phyloP scores from a whole-genome alignment of 2,888 invertebrate genomes.

The Eucera pruinosa region DNA sequence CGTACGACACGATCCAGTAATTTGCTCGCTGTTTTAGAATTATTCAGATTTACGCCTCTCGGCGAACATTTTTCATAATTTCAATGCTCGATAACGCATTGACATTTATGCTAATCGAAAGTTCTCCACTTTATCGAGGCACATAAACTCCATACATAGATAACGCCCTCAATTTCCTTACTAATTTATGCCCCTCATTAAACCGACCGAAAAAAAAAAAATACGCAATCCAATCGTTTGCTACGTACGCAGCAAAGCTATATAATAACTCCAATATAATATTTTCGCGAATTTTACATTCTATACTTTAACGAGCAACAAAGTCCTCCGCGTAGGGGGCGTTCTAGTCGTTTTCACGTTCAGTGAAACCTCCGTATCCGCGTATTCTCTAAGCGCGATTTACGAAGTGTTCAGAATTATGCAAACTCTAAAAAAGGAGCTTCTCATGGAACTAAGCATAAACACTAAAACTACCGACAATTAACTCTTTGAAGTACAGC shows the following conservation, averaged over 20 bases:
- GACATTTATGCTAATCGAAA: conserved; percentile 19
- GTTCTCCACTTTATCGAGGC: not conserved
- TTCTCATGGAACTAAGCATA: too few relatives aligned
- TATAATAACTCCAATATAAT: not conserved
- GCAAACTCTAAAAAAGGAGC: too few relatives aligned
- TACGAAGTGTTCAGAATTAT: too few relatives aligned
- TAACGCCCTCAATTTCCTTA: conserved; percentile 4
- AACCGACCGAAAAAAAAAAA: not conserved
- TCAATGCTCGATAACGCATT: not conserved
- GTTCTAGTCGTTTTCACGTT: not conserved
- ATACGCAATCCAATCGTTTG: not conserved
- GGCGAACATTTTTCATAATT: not conserved
- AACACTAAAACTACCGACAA: too few relatives aligned
- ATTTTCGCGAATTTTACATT: not conserved
- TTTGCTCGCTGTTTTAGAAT: not conserved
- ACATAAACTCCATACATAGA: not conserved
- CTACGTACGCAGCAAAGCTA: not conserved
- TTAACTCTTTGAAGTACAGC: too few relatives aligned
- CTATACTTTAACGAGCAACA: conserved; percentile 2
- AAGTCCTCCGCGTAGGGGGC: not conserved
- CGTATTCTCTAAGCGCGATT: too few relatives aligned
- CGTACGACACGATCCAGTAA: too few relatives aligned
- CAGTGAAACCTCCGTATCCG: too few relatives aligned
- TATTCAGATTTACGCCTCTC: not conserved
- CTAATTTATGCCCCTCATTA: conserved; percentile 15